These are phyloP conservation scores for Macropis europaea DNA, from an alignment of 2,888 invertebrate genomes.

Conservation along the genomic window DNA sequence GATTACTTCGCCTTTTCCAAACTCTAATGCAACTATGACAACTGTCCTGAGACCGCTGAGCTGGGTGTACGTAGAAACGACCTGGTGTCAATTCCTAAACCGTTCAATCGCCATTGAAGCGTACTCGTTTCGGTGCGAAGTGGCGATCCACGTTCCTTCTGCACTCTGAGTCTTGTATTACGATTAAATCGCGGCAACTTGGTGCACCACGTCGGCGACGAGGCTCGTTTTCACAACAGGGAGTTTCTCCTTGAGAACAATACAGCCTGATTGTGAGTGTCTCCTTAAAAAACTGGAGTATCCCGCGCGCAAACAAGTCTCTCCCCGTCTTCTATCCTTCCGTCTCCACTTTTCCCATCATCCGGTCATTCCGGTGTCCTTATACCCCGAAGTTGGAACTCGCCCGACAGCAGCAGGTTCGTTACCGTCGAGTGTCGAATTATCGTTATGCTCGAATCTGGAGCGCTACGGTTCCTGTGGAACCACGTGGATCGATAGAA, in stretches of 20 bases:
- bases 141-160: conserved; percentile 23
- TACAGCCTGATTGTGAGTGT: conserved; percentile 61
- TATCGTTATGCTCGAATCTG: conserved; percentile 63
- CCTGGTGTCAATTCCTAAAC: no score
- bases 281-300: conserved; percentile 57
- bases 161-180: conserved; percentile 16
- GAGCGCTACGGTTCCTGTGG: conserved; percentile 29
- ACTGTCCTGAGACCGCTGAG: no score
- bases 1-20: no score
- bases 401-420: conserved; percentile 47
- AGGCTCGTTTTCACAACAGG: conserved; percentile 58
- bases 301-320: conserved; percentile 53
- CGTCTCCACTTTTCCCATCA: background rate
- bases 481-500: conserved; percentile 49
- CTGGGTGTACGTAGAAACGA: no score
- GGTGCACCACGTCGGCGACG: conserved; percentile 56
- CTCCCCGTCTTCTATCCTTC: background rate
- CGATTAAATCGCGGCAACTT: conserved; percentile 32
- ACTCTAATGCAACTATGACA: no score
- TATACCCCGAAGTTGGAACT: conserved; percentile 14
- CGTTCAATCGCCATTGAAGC: background rate
- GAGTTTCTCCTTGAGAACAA: conserved; percentile 63
- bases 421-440: conserved; percentile 60
- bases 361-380: conserved; percentile 6
- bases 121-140: background rate